Evolutionary conservation across 2,888 invertebrate genomes (phyloP), one percentile per base, ranked within the genome.

Genomic region (Muschampia plurimacula): DNA sequence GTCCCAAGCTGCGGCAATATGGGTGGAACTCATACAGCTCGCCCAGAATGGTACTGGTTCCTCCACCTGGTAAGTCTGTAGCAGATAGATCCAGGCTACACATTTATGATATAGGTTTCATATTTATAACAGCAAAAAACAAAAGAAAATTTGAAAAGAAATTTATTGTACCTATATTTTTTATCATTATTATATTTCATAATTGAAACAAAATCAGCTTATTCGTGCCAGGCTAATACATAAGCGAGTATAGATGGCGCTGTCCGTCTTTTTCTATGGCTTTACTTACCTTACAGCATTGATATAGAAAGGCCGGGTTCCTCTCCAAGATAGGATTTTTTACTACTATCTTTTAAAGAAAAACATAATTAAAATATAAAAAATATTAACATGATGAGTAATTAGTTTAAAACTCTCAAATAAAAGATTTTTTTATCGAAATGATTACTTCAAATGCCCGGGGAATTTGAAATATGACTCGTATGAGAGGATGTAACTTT

Each of bases 231-330:
- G 63, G 46, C n/a, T 65, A 59, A 8, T 46, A 15, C 15, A 62
- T 9, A 32, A 67, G 5, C 6, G 52, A 64, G n/a, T 63, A 22
- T 71, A 71, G 71, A 66, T 66, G 65, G 65, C 71, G 8, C 71
- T 66, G 39, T 12, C 6, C 57, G 15, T 66, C 36, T 60, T 60
- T 71, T 71, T 71, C 59, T 71, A 71, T 71, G 71, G 71, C 71
- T 71, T 71, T 71, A 66, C 57, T 72, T 67, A 67, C 60, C 49
- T 60, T 60, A 59, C 39, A 60, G 71, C 71, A 72, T 72, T 72
- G 66, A 72, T 60, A 72, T 52, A 6, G 39, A 60, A 72, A 15
- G 41, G 28, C 49, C 13, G 36, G n/a, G 9, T n/a, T 67, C 66
- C 67, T n/a, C 9, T 2, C 8, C 6, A 66, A 66, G 71, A 59